phyloP scores from a whole-genome alignment of 1,140 invertebrate species.

The Anoplolepis gracilipes region DNA sequence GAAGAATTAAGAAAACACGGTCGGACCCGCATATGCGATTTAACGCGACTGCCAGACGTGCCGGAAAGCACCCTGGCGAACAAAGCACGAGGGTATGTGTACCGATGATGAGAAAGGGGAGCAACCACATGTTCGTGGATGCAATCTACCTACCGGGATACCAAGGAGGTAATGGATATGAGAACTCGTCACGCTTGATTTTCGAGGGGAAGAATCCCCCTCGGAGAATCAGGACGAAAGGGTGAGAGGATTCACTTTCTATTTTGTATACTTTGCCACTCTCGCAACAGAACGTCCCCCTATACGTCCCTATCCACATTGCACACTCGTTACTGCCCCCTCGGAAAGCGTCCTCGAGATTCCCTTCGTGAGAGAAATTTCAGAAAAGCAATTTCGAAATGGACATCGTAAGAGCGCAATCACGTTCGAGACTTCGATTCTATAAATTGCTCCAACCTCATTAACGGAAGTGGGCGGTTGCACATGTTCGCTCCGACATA shows the following conservation, averaged over 20 bases:
- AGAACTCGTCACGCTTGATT: constrained; percentile 69
- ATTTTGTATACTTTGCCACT: constrained; percentile 75
- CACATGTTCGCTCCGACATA: constrained; percentile 5
- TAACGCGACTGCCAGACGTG: constrained; percentile 68
- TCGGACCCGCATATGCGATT: constrained; percentile 68
- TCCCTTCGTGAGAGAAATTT: constrained; percentile 12
- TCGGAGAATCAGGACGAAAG: constrained; percentile 62
- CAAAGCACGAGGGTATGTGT: constrained; percentile 49
- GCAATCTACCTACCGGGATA: constrained; percentile 57
- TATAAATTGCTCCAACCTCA: constrained; percentile 26
- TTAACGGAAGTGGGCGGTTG: neutral
- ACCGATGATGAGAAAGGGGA: constrained; percentile 62
- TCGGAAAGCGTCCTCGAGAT: neutral
- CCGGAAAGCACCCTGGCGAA: neutral
- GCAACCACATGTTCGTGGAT: constrained; percentile 70
- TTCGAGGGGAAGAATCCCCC: constrained; percentile 68
- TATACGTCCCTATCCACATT: too few species aligned
- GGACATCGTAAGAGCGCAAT: neutral
- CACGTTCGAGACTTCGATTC: neutral
- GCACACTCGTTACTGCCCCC: constrained; percentile 7
- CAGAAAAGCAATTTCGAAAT: constrained; percentile 14
- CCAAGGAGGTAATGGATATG: constrained; percentile 77
- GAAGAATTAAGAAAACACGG: constrained; percentile 75
- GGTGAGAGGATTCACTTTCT: constrained; percentile 77
- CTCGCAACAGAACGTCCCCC: constrained; percentile 66